Base-by-base conservation (phyloP, 2,797 vertebrate genomes). In the Podargus strigoides region DNA sequence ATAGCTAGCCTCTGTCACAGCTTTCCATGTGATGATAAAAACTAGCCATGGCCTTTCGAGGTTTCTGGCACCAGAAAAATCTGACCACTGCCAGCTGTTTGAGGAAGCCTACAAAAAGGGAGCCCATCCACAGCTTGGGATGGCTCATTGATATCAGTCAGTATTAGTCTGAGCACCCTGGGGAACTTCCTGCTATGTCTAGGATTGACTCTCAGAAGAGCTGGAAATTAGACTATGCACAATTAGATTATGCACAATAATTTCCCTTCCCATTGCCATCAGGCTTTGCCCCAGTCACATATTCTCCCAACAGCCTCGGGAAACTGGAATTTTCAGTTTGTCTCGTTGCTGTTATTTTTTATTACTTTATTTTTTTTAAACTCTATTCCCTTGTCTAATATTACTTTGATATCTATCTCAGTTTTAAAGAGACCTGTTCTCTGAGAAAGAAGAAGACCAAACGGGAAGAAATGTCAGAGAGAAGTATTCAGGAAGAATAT, bases 401-500 rank as follows among this genome's bases (percentile, higher is more conserved):
- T 93, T 88, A 42, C 24, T 62, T 10, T 82, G 16, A 24, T 55
- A 10, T 67, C 34, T 72, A 28, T 75, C 42, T 93, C 96, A 99
- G 99, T 97, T 99, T 99, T 97, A 99, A 97, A 96, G 99, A 99
- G 96, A 99, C 99, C 7, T 99, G 99, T 92, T 99, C 99, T 24
- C 96, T 99, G 86, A 99, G 99, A 97, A 99, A 99, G 97, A 99
- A 98, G 95, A 99, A 99, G 96, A 99, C 99, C 85, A 98, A 98
- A 93, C 97, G 99, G 42, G 99, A 99, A 96, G 98, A 99, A 96
- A 87, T 99, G 92, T 99, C 99, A 4, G 99, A 99, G 97, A 98
- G 90, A 96, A 98, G 99, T 96, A 99, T 99, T 95, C 98, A 99
- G 3, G 99, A 99, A 94, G 99, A 99, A 85, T 99, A 99, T 13